Conservation (phyloP, 2,888 invertebrate species). For the Lasioglossum lativentre region DNA sequence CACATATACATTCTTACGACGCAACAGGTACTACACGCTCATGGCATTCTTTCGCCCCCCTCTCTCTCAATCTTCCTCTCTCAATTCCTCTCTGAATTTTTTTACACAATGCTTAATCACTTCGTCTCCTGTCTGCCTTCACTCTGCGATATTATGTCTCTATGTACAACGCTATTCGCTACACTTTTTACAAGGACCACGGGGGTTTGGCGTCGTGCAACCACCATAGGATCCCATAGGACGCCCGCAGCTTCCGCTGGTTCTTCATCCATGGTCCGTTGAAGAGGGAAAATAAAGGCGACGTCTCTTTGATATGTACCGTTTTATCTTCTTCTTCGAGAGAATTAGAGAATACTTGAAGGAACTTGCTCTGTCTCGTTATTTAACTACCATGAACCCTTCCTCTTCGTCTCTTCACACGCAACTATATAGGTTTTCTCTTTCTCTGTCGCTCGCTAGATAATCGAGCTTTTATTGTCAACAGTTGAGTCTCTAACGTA, state of each 20-base stretch:
- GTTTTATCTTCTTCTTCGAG: conserved; percentile 61
- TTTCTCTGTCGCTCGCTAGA: conserved; percentile 17
- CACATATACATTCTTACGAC: conserved; percentile 66
- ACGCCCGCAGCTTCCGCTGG: neutral
- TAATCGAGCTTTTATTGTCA: conserved; percentile 65
- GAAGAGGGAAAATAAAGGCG: conserved; percentile 66
- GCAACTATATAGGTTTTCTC: conserved; percentile 14
- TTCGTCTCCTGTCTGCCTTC: conserved; percentile 24
- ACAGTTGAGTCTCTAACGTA: conserved; percentile 59
- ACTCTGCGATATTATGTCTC: conserved; percentile 36
- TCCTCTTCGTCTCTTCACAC: conserved; percentile 24
- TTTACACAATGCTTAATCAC: neutral
- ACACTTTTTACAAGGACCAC: conserved; percentile 53
- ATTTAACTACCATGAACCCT: conserved; percentile 20
- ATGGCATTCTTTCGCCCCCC: conserved; percentile 60
- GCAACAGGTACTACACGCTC: conserved; percentile 75
- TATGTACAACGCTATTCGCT: conserved; percentile 53
- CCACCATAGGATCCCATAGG: neutral
- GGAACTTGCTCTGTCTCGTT: conserved; percentile 61
- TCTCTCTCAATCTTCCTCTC: neutral
- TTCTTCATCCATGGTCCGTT: conserved; percentile 22
- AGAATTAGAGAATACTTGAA: conserved; percentile 67
- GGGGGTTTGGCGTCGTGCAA: conserved; percentile 28
- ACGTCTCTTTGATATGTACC: conserved; percentile 76
- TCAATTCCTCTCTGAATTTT: neutral